phyloP scores from a whole-genome alignment of 2,113 vertebrate genomes.

The Trochalopteron elliotii region DNA sequence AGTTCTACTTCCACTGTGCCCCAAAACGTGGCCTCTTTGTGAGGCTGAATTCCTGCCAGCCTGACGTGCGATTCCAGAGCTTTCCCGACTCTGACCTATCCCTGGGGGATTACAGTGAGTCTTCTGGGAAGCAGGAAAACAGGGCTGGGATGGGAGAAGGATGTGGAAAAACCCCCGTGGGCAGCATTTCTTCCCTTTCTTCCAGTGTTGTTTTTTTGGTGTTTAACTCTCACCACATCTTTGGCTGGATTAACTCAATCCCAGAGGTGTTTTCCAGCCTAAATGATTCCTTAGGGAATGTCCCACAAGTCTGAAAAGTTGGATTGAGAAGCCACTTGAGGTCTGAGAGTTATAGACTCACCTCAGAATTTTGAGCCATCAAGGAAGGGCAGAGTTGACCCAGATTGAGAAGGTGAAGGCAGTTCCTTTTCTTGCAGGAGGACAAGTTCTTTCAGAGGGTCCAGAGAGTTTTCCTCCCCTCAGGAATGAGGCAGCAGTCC shows the following conservation, averaged over 20 bases:
- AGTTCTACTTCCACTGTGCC: conserved; percentile 73
- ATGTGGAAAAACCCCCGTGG: rapidly evolving
- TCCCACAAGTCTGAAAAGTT: background rate
- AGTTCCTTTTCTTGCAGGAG: conserved; percentile 45
- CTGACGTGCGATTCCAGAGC: conserved; percentile 74
- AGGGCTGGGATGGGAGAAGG: background rate
- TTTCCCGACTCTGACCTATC: rapidly evolving
- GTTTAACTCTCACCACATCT: background rate
- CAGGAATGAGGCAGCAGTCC: conserved; percentile 63
- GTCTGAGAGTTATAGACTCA: background rate
- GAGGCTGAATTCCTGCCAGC: conserved; percentile 76
- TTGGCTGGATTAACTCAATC: background rate
- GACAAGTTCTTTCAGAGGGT: background rate
- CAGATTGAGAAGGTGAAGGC: background rate
- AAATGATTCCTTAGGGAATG: background rate
- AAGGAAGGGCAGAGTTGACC: background rate
- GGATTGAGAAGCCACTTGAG: background rate
- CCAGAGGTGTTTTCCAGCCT: background rate
- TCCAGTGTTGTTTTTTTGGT: rapidly evolving
- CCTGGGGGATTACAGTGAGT: background rate
- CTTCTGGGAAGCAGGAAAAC: background rate
- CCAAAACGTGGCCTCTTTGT: conserved; percentile 78
- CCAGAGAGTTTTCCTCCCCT: conserved; percentile 74
- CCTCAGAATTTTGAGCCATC: background rate
- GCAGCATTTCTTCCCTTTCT: background rate